Conservation (phyloP, 1,140 invertebrate species). For the Tenebrio molitor region DNA sequence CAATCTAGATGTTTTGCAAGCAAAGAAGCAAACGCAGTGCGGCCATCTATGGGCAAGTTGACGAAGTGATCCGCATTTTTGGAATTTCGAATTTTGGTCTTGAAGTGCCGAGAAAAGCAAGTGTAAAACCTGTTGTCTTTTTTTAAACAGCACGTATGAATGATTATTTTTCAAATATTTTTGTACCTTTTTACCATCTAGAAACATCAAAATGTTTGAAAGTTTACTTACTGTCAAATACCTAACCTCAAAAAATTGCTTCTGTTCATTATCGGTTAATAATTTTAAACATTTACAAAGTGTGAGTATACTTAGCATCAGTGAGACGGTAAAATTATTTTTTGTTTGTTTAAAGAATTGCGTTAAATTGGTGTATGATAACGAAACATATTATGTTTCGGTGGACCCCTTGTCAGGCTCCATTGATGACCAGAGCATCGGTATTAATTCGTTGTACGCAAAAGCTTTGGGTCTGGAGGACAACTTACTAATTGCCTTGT, state of each 20-base stretch:
- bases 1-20: no score
- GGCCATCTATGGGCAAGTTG: no score
- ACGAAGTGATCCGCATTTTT: no score
- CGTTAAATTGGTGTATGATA: conserved; percentile 56
- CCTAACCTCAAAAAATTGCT: conserved; percentile 61
- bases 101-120: no score
- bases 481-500: conserved; percentile 53
- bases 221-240: conserved; percentile 61
- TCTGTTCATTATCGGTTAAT: conserved; percentile 56
- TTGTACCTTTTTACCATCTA: no score
- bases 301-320: conserved; percentile 51
- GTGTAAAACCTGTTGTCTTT: no score
- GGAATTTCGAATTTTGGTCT: background rate
- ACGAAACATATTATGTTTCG: conserved; percentile 59
- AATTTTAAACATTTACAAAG: conserved; percentile 46
- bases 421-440: conserved; percentile 59
- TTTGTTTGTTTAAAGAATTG: conserved; percentile 55
- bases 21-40: no score
- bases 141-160: conserved; percentile 10
- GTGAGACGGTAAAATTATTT: conserved; percentile 6
- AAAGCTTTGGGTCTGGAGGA: conserved; percentile 59
- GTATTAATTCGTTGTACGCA: conserved; percentile 60
- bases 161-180: no score
- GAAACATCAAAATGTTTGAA: conserved; percentile 58
- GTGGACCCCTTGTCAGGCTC: conserved; percentile 46